Percentiles rank a stretch among this genome's conserved stretches.
phyloP scores from a whole-genome alignment of 2,888 invertebrate species.

The Sepiola atlantica region DNA sequence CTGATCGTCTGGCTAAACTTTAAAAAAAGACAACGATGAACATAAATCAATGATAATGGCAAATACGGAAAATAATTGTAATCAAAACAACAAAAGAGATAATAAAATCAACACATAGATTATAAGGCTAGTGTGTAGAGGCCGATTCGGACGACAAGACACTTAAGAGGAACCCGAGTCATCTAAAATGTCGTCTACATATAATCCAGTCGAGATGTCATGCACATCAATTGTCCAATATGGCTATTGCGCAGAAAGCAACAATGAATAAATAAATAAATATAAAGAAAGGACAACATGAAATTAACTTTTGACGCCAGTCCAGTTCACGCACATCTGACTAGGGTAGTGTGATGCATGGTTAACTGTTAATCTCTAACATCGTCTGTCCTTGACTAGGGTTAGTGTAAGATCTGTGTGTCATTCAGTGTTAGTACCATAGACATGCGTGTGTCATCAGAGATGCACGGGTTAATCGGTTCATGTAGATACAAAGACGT shows the following conservation, averaged over 20 bases:
- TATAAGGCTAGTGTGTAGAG: neutral
- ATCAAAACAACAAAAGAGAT: neutral
- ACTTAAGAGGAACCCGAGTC: neutral
- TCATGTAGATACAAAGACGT: neutral
- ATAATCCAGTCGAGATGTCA: neutral
- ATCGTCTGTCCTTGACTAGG: neutral
- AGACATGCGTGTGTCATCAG: neutral
- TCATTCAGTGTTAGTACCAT: neutral
- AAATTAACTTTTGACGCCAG: neutral
- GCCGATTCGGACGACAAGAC: neutral
- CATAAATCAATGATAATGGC: conserved; percentile 7
- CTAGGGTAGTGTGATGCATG: neutral
- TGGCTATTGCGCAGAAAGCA: neutral
- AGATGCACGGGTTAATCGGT: neutral
- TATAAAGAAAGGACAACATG: neutral
- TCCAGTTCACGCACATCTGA: neutral
- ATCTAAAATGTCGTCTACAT: neutral
- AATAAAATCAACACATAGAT: neutral
- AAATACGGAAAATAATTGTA: neutral
- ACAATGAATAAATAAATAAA: neutral
- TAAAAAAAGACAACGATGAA: neutral
- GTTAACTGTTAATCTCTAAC: neutral
- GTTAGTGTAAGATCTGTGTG: neutral
- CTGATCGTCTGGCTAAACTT: neutral
- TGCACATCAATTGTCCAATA: neutral